Base-by-base conservation (phyloP, 2,888 invertebrate species). In the Hypomecis punctinalis region DNA sequence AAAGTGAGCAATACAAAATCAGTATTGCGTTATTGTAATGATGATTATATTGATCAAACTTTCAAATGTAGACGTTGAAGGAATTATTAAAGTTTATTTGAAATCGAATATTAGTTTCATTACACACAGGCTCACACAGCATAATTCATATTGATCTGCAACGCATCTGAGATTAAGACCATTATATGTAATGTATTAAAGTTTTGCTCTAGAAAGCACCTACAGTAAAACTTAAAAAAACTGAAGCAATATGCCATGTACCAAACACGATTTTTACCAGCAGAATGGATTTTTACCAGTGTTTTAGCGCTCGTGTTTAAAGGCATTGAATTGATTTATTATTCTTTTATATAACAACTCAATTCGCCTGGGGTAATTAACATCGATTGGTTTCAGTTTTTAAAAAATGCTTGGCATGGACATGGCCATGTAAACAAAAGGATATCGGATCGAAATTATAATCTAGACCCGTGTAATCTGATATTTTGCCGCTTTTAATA, bases 81-180 rank as follows among this genome's bases (percentile, higher is more conserved):
- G 85, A 78, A 83, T 75, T 86, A 92, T 89, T 91, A 92, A 90
- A 91, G 85, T 89, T 91, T 88, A 87, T 91, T 92, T 91, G 78
- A 88, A 89, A 84, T 87, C 83, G 46, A 52, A n/a, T 23, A 5
- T 33, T 42, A 57, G 79, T 87, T 88, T 86, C 76, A 76, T 83
- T 82, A 58, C n/a, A 37, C 11, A 37, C 49, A 51, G 11, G 11
- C 10, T n/a, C 5, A 10, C 6, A 9, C 6, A 10, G 35, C 13
- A 45, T 45, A 11, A 45, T 23, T 23, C 23, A 23, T 2, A 23
- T 23, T 23, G 23, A 23, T 23, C 23, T 2, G 23, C 23, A 23
- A 23, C 23, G 23, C 1, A 3, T 23, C 23, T 23, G 23, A 3
- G 23, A 23, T 23, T 23, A 3, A 23, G 3, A 23, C 23, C 23